A percentile compares a stretch with the other conserved stretches of the same genome.
Conservation (phyloP, 2,888 invertebrate species). For the Stenodera caucasica region DNA sequence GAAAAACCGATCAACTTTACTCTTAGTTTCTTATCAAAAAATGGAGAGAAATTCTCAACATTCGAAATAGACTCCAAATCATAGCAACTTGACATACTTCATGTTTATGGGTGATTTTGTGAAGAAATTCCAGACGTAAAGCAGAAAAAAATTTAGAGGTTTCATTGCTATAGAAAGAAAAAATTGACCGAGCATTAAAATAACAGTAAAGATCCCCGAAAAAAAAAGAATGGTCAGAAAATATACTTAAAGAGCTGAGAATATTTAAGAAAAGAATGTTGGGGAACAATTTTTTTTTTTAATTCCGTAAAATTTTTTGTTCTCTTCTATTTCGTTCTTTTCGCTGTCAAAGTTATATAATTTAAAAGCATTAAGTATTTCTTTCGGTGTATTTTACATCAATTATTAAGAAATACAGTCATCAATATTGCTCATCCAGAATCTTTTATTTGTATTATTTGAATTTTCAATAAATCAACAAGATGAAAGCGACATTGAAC, state of each 20-base stretch:
- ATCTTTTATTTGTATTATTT: not conserved
- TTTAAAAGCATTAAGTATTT: not conserved
- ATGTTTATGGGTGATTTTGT: no score
- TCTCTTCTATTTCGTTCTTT: not conserved
- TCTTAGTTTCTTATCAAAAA: no score
- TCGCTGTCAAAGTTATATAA: not conserved
- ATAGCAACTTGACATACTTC: no score
- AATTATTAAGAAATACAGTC: not conserved
- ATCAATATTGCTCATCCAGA: not conserved
- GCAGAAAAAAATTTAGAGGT: no score
- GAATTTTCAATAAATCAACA: conserved; percentile 1
- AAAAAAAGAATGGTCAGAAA: not conserved
- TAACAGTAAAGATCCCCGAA: no score
- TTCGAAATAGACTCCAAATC: no score
- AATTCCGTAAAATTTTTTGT: not conserved
- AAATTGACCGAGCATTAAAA: not conserved
- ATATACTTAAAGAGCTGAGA: not conserved
- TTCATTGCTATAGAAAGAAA: no score
- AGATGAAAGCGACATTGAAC: not conserved
- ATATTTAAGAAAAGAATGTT: not conserved
- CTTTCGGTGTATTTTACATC: no score
- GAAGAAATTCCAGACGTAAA: no score
- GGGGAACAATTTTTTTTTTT: not conserved
- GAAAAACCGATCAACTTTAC: no score
- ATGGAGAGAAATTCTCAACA: no score